Evolutionary conservation across 2,888 invertebrate genomes (phyloP).

Genomic region (Eudasyphora cyanicolor): DNA sequence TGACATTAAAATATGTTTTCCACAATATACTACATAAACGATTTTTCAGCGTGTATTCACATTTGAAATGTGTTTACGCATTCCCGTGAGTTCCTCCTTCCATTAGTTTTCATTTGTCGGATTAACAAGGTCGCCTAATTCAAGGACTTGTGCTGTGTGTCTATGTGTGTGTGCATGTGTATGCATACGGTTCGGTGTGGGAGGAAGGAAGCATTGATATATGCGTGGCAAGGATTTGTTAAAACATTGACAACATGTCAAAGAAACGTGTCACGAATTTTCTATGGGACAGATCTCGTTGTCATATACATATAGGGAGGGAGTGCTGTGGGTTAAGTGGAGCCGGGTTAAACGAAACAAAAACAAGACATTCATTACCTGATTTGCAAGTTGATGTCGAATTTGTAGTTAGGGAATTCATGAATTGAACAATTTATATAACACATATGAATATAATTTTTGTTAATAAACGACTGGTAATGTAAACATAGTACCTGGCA

Average conservation of each 20-base stretch:
- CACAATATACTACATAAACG: no score
- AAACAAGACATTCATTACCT: not conserved
- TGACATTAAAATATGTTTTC: no score
- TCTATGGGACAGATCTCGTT: not conserved
- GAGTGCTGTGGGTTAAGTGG: not conserved
- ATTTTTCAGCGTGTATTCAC: no score
- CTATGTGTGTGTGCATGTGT: not conserved
- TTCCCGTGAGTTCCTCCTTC: not conserved
- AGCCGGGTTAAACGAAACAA: no score
- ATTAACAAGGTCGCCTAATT: constrained; percentile 10
- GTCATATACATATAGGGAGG: no score
- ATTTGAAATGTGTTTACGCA: constrained; percentile 21
- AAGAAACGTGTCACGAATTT: not conserved
- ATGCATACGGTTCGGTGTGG: no score
- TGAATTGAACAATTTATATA: not conserved
- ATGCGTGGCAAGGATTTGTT: constrained; percentile 21
- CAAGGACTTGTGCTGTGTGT: constrained; percentile 4
- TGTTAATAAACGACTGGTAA: no score
- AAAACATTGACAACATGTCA: constrained; percentile 3
- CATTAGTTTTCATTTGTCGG: not conserved
- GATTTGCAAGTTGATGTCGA: not conserved
- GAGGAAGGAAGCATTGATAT: not conserved
- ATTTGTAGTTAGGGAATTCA: not conserved
- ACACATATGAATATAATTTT: not conserved
- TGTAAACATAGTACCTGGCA: no score